Evolutionary conservation across 2,113 vertebrate genomes (phyloP), one percentile per base, ranked within the genome.

Genomic region (Acanthochromis polyacanthus): DNA sequence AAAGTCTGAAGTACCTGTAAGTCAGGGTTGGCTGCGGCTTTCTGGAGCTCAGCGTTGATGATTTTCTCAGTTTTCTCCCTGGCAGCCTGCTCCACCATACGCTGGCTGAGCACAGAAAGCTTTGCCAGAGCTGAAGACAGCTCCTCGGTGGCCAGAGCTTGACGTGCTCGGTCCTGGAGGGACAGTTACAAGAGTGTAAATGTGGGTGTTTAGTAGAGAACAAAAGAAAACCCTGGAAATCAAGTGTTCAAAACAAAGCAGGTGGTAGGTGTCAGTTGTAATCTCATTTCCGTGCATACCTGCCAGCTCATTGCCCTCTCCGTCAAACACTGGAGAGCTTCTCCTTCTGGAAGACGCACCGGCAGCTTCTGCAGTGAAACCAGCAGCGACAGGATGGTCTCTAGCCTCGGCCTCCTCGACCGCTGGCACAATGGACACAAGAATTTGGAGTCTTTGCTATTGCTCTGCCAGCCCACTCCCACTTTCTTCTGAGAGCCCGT

Each of bases 301-400:
- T 99, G 98, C 98, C 98, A 99, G 86, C 98, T 96, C 98, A 99
- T 99, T 52, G 97, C 97, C 19, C 98, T 94, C 92, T 99, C 98
- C 0, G 98, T 99, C 90, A 99, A 77, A 91, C 98, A 99, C 93
- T 99, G 98, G 36, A 99, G 90, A 0, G 98, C 98, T 74, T 99
- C 97, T 10, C 98, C 97, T 84, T 99, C 98, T 0, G 97, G 98
- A 77, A 99, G 94, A 20, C 97, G 94, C 15, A 99, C 96, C 0
- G 98, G 97, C 69, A 99, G 92, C 92, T 99, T 99, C 94, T 99
- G 98, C 90, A 99, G 94, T 1, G 97, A 98, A 73, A 99, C 98
- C 71, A 99, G 89, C 66, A 99, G 93, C 0, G 98, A 99, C 62
- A 99, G 92, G 80, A 99, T 98, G n/a, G 98, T 99, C 89, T 99